Percentiles rank a stretch among this genome's conserved stretches.
phyloP scores from a whole-genome alignment of 2,888 invertebrate genomes.

The Oeneis ivallda region DNA sequence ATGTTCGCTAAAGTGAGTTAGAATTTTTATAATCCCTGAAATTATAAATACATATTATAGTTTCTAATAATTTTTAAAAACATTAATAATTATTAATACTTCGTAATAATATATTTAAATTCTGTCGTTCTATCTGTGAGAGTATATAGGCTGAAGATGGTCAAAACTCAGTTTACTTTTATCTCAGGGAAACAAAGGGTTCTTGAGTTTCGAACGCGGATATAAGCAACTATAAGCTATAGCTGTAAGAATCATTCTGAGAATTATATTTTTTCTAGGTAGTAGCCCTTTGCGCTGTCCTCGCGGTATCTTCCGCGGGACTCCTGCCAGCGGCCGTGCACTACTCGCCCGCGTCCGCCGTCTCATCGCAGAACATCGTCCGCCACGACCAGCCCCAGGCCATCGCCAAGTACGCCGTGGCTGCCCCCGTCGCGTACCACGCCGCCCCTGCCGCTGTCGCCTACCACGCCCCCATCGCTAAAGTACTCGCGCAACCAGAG shows the following conservation, averaged over 20 bases:
- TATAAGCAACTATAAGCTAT: too few species aligned
- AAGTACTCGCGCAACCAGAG: slow-evolving; percentile 46
- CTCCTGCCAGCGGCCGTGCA: slow-evolving; percentile 60
- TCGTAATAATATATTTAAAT: too few species aligned
- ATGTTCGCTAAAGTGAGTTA: slow-evolving; percentile 72
- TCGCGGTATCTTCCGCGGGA: slow-evolving; percentile 74
- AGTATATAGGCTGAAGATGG: too few species aligned
- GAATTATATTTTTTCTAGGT: slow-evolving; percentile 47
- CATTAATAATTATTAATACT: too few species aligned
- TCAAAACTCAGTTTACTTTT: too few species aligned
- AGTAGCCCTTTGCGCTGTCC: slow-evolving; percentile 62
- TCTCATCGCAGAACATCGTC: slow-evolving; percentile 70
- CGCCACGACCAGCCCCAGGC: slow-evolving; percentile 66
- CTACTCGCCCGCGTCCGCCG: slow-evolving; percentile 51
- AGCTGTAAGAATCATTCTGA: background rate
- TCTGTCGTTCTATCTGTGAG: too few species aligned
- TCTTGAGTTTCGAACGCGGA: too few species aligned
- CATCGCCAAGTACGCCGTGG: slow-evolving; percentile 39
- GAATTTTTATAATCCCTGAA: background rate
- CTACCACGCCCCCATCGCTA: slow-evolving; percentile 44
- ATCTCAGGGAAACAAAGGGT: too few species aligned
- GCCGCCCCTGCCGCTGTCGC: slow-evolving; percentile 44
- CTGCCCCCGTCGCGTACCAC: slow-evolving; percentile 50
- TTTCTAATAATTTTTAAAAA: too few species aligned
- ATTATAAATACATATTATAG: too few species aligned